A percentile compares a stretch with the other conserved stretches of the same genome.
Evolutionary conservation across 2,888 invertebrate genomes (phyloP).

Genomic region (Galerucella calmariensis): DNA sequence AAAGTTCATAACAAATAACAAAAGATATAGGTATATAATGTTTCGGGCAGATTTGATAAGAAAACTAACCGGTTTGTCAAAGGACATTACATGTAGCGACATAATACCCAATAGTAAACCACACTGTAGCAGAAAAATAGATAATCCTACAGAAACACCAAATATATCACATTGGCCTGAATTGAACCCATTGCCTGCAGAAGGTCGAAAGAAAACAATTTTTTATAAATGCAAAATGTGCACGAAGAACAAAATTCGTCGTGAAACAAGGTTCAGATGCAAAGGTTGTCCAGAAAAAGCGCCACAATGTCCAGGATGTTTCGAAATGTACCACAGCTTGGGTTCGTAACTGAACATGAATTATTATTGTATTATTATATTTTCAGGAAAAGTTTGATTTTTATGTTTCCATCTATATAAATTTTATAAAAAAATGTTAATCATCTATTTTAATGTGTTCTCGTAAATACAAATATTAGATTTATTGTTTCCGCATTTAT

Average conservation of each 20-base stretch:
- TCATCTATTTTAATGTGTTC: background rate
- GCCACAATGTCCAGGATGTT: conserved; percentile 8
- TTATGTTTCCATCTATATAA: background rate
- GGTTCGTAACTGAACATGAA: background rate
- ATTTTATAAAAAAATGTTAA: conserved; percentile 7
- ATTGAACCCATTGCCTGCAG: conserved; percentile 5
- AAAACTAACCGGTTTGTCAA: conserved; percentile 8
- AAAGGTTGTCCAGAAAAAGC: conserved; percentile 11
- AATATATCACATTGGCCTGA: too few species aligned
- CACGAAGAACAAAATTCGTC: conserved; percentile 1
- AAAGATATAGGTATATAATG: conserved; percentile 13
- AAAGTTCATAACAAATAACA: conserved; percentile 1
- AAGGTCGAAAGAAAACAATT: conserved; percentile 6
- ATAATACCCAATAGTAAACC: too few species aligned
- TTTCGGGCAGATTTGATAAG: conserved; percentile 15
- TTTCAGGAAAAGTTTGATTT: conserved; percentile 1
- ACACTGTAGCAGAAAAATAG: too few species aligned
- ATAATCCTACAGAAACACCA: too few species aligned
- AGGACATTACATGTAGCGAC: too few species aligned
- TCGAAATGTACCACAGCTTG: background rate
- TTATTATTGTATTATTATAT: too few species aligned
- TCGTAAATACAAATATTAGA: too few species aligned
- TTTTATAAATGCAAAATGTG: conserved; percentile 19
- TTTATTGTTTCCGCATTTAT: too few species aligned
- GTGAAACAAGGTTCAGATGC: conserved; percentile 18